A percentile compares a stretch with the other conserved stretches of the same genome.
These are phyloP conservation scores for Lordiphosa fenestrarum DNA, from an alignment of 2,888 invertebrate species.

Conservation along the genomic window DNA sequence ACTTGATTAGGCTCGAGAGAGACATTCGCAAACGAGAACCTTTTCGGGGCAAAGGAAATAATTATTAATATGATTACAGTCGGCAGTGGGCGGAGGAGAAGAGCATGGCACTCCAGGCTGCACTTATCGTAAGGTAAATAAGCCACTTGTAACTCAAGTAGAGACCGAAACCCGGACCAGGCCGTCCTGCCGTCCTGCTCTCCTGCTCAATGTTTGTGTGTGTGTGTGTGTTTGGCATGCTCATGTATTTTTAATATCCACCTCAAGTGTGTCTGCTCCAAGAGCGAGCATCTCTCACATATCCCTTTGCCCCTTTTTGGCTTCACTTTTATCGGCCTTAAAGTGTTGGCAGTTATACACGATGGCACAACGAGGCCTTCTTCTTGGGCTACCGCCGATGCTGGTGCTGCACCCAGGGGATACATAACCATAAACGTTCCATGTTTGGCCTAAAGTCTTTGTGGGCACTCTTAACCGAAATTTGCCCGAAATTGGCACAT, in stretches of 20 bases:
- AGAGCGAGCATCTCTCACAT: slow-evolving; percentile 28
- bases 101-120: slow-evolving; percentile 65
- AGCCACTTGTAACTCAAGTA: slow-evolving; percentile 73
- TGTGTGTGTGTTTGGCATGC: slow-evolving; percentile 18
- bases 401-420: slow-evolving; percentile 56
- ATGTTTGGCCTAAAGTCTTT: slow-evolving; percentile 34
- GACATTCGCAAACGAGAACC: slow-evolving; percentile 42
- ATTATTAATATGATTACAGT: slow-evolving; percentile 71
- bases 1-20: slow-evolving; percentile 64
- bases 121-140: slow-evolving; percentile 74
- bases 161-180: slow-evolving; percentile 20
- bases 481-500: slow-evolving; percentile 49
- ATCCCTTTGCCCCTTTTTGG: slow-evolving; percentile 53
- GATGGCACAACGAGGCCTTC: slow-evolving; percentile 21
- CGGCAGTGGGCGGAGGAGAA: neutral
- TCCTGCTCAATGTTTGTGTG: slow-evolving; percentile 11
- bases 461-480: slow-evolving; percentile 4
- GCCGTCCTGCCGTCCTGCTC: slow-evolving; percentile 22
- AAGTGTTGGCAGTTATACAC: slow-evolving; percentile 57
- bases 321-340: slow-evolving; percentile 67
- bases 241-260: slow-evolving; percentile 75
- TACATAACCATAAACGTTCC: slow-evolving; percentile 66
- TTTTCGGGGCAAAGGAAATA: slow-evolving; percentile 51
- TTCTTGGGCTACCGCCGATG: slow-evolving; percentile 10
- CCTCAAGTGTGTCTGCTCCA: slow-evolving; percentile 68